These are phyloP conservation scores for Bergia sp. DNA, from an alignment of 92 coral and sea anemone genomes.

Conservation along the genomic window DNA sequence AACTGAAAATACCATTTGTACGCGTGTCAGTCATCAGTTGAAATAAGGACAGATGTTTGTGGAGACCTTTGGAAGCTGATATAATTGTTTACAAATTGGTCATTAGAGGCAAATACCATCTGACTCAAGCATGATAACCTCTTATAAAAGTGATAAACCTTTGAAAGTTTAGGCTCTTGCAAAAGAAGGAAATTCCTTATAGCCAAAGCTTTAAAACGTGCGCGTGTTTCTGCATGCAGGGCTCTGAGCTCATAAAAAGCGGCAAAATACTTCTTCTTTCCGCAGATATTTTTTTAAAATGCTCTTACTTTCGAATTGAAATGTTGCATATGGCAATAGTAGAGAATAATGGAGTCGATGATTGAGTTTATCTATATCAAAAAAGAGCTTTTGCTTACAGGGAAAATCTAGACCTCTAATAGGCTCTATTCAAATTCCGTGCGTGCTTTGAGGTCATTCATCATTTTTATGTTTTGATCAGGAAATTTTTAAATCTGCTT, in stretches of 20 bases:
- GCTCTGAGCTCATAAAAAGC: not conserved
- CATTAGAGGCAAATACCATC: not conserved
- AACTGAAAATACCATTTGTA: not conserved
- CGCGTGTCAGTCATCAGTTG: not conserved
- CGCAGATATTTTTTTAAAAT: not conserved
- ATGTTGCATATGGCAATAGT: not conserved
- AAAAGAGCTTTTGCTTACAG: not conserved
- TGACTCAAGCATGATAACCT: not conserved
- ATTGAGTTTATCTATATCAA: not conserved
- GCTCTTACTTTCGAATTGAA: too few relatives aligned
- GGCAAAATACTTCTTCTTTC: not conserved
- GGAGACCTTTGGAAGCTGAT: not conserved
- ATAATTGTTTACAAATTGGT: conserved; percentile 14
- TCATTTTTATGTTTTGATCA: too few relatives aligned
- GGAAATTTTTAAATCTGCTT: too few relatives aligned
- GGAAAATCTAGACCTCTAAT: too few relatives aligned
- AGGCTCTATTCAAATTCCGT: too few relatives aligned
- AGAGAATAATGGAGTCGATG: not conserved
- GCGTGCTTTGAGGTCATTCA: too few relatives aligned
- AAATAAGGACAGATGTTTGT: not conserved
- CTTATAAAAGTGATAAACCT: not conserved
- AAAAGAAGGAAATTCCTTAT: not conserved
- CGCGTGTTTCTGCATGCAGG: not conserved
- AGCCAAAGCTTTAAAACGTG: not conserved
- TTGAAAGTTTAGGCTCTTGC: not conserved